Evolutionary conservation across 1,140 invertebrate genomes (phyloP).

Genomic region (Meloidogyne floridensis): DNA sequence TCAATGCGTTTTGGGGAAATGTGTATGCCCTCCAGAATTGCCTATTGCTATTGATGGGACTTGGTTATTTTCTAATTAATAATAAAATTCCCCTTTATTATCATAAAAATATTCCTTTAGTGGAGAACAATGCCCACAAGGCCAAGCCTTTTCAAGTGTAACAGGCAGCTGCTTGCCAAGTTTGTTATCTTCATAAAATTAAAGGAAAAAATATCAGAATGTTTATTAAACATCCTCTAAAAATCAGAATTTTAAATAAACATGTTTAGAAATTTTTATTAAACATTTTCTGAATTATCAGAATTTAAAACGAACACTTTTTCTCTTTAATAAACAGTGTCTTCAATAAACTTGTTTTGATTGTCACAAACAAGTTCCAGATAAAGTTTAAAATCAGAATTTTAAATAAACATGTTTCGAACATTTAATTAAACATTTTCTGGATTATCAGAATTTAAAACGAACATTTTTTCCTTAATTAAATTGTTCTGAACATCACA

Average conservation of each 20-base stretch:
- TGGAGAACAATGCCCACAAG: constrained; percentile 52
- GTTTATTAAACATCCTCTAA: too few relatives aligned
- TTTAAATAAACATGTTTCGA: too few relatives aligned
- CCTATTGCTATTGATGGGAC: constrained; percentile 63
- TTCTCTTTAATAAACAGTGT: too few relatives aligned
- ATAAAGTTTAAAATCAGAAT: background rate
- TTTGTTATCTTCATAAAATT: constrained; percentile 20
- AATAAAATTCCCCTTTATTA: background rate
- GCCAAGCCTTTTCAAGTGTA: constrained; percentile 56
- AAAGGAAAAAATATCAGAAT: too few relatives aligned
- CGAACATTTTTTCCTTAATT: too few relatives aligned
- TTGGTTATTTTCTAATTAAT: constrained; percentile 30
- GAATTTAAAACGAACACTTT: too few relatives aligned
- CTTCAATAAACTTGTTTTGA: too few relatives aligned
- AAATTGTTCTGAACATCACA: background rate
- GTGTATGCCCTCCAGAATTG: constrained; percentile 53
- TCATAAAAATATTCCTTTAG: background rate
- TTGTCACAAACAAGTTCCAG: too few relatives aligned
- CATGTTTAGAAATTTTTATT: too few relatives aligned
- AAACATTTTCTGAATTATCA: too few relatives aligned
- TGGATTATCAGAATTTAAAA: constrained; percentile 45
- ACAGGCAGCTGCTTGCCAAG: constrained; percentile 61
- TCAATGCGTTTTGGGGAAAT: constrained; percentile 56
- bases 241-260: too few relatives aligned
- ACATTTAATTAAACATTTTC: constrained; percentile 45